A percentile compares a stretch with the other conserved stretches of the same genome.
phyloP scores from a whole-genome alignment of 2,888 invertebrate genomes.

The Gymnosoma rotundatum region DNA sequence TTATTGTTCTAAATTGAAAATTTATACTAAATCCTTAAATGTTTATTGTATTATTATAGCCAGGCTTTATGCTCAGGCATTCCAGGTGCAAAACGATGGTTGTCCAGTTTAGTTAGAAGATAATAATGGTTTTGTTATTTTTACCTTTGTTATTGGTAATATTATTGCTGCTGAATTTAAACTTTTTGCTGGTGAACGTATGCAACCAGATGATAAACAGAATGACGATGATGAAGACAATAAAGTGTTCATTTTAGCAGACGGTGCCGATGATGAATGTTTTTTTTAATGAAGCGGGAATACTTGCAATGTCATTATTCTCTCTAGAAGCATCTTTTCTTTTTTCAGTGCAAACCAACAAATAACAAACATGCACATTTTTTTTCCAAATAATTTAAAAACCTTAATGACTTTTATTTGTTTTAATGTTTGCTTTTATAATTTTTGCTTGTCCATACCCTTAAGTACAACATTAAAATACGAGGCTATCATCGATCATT shows the following conservation, averaged over 20 bases:
- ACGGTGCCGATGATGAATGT: constrained; percentile 56
- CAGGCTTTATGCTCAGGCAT: constrained; percentile 69
- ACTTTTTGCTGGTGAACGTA: constrained; percentile 42
- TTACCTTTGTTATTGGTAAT: constrained; percentile 48
- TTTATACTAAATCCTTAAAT: neutral
- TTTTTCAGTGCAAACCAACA: constrained; percentile 75
- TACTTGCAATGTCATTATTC: constrained; percentile 70
- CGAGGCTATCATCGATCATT: too few relatives aligned
- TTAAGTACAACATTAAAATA: too few relatives aligned
- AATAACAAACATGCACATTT: constrained; percentile 76
- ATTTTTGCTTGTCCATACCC: neutral
- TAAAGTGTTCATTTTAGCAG: constrained; percentile 35
- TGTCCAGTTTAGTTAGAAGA: constrained; percentile 32
- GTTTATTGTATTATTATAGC: constrained; percentile 59
- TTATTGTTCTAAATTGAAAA: too few relatives aligned
- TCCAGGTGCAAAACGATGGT: constrained; percentile 69
- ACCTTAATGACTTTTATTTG: constrained; percentile 35
- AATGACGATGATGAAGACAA: constrained; percentile 52
- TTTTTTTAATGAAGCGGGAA: constrained; percentile 68
- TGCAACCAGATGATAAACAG: constrained; percentile 49
- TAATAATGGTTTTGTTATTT: constrained; percentile 54
- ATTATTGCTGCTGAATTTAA: constrained; percentile 44
- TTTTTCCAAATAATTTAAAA: constrained; percentile 32
- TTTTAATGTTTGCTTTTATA: constrained; percentile 5
- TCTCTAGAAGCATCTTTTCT: constrained; percentile 72